These are phyloP conservation scores for Epizoanthus stellaris DNA, from an alignment of 92 coral and sea anemone species.

Conservation along the genomic window DNA sequence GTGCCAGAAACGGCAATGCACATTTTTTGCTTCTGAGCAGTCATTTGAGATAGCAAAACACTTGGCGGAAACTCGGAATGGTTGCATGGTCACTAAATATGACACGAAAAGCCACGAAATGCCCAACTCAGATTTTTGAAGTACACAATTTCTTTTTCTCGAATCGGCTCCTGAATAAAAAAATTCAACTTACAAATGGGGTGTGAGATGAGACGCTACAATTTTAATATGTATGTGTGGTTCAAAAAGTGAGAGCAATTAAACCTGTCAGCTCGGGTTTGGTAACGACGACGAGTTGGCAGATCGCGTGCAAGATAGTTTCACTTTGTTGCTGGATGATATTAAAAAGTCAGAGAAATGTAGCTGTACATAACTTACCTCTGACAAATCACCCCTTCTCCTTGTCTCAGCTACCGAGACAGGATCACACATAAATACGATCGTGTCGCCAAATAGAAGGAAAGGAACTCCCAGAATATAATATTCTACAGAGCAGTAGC, in stretches of 20 bases:
- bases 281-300: not conserved
- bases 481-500: not conserved
- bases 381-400: not conserved
- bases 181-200: too few species aligned
- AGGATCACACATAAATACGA: not conserved
- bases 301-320: slow-evolving; percentile 1
- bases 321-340: not conserved
- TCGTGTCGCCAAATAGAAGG: not conserved
- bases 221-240: too few species aligned
- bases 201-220: too few species aligned
- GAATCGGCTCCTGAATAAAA: too few species aligned
- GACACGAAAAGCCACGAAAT: too few species aligned
- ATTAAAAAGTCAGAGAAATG: not conserved
- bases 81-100: too few species aligned
- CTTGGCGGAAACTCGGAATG: too few species aligned
- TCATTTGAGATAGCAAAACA: not conserved
- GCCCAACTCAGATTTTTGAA: too few species aligned
- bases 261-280: not conserved
- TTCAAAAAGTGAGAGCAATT: too few species aligned
- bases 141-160: too few species aligned
- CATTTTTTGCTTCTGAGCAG: not conserved
- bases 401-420: not conserved
- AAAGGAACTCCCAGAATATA: not conserved
- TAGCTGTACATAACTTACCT: not conserved
- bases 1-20: not conserved